Evolutionary conservation across 2,888 invertebrate species (phyloP).

Genomic region (Tolmerus cingulatus): DNA sequence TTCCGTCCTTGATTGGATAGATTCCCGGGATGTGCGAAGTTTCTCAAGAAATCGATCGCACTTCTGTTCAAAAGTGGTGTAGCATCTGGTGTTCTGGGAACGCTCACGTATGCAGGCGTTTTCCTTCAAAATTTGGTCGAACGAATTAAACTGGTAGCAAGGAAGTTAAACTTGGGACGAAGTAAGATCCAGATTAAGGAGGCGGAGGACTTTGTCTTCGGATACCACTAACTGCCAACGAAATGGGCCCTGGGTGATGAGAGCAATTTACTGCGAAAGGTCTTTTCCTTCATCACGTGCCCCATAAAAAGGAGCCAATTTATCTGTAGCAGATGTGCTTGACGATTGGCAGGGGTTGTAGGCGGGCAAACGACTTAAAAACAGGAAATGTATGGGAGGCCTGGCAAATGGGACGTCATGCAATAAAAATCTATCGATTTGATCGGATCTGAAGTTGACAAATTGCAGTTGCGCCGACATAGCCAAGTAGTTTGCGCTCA

Average conservation of each 20-base stretch:
- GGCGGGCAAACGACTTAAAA: conserved; percentile 44
- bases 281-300: conserved; percentile 47
- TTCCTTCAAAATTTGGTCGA: not conserved
- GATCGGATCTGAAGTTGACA: conserved; percentile 20
- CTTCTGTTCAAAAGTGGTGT: not conserved
- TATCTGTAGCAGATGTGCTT: conserved; percentile 47
- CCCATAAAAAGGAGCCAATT: conserved; percentile 47
- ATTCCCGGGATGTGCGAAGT: not conserved
- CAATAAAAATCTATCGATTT: conserved; percentile 29
- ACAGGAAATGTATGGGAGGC: conserved; percentile 43
- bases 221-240: conserved; percentile 22
- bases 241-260: conserved; percentile 6
- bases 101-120: not conserved
- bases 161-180: not conserved
- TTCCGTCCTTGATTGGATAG: not conserved
- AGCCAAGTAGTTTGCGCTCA: not conserved
- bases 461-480: conserved; percentile 1
- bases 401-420: conserved; percentile 18
- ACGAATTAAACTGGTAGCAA: not conserved
- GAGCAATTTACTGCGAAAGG: conserved; percentile 42
- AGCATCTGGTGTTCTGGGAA: not conserved
- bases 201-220: conserved; percentile 20
- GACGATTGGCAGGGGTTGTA: conserved; percentile 39
- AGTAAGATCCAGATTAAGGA: conserved; percentile 4
- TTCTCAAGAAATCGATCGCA: not conserved